Evolutionary conservation across 2,113 vertebrate genomes (phyloP).

Genomic region (Plectropomus leopardus): DNA sequence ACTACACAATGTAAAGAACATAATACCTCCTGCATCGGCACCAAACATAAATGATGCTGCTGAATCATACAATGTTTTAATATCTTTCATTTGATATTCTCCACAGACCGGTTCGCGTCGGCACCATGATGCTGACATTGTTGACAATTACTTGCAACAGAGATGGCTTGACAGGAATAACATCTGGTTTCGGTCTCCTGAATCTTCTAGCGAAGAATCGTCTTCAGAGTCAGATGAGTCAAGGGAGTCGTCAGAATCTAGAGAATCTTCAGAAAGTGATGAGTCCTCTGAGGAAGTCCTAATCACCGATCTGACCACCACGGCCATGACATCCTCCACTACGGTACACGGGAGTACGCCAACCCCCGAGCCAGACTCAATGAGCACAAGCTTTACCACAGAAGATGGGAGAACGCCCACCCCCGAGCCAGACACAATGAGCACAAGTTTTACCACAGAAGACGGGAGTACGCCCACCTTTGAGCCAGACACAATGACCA

Average conservation of each 20-base stretch:
- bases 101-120: conserved; percentile 11
- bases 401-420: neutral
- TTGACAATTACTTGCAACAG: neutral
- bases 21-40: no score
- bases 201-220: neutral
- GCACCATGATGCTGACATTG: conserved; percentile 40
- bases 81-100: neutral
- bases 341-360: neutral
- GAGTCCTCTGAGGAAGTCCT: conserved; percentile 39
- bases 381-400: no score
- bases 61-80: neutral
- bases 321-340: no score
- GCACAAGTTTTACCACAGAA: no score
- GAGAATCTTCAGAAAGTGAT: conserved; percentile 46
- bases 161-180: neutral
- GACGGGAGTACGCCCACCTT: neutral
- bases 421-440: neutral
- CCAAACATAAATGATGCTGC: no score
- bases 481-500: neutral
- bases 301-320: neutral
- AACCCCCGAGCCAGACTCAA: neutral
- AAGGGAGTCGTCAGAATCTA: neutral
- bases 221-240: conserved; percentile 4
- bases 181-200: rapidly evolving
- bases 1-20: no score